phyloP scores from a whole-genome alignment of 2,888 invertebrate genomes.

The Zonitis immaculata region DNA sequence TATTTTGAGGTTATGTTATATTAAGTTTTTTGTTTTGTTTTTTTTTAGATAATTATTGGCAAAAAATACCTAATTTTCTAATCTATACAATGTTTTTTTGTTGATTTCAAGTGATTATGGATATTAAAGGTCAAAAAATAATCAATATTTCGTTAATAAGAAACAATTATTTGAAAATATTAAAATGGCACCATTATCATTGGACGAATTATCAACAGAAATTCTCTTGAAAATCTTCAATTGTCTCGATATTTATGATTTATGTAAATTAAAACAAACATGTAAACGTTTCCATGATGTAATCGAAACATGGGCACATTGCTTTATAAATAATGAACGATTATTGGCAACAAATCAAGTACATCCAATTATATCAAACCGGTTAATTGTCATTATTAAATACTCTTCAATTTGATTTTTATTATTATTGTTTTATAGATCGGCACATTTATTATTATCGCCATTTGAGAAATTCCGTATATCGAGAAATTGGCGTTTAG shows the following conservation, averaged over 20 bases:
- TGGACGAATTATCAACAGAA: conserved; percentile 45
- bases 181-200: conserved; percentile 11
- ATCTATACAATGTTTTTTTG: background rate
- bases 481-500: conserved; percentile 55
- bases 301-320: conserved; percentile 38
- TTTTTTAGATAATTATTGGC: background rate
- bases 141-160: background rate
- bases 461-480: conserved; percentile 45
- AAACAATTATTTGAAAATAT: background rate
- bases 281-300: conserved; percentile 50
- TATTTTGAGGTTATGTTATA: background rate
- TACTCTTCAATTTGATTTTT: too few relatives aligned
- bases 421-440: conserved; percentile 30
- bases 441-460: conserved; percentile 18
- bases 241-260: conserved; percentile 51
- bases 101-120: background rate
- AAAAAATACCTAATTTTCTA: background rate
- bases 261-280: conserved; percentile 50
- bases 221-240: conserved; percentile 53
- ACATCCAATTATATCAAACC: conserved; percentile 7
- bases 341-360: conserved; percentile 21
- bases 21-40: background rate
- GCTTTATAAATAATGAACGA: conserved; percentile 20
- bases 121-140: background rate
- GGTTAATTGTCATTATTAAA: background rate